Evolutionary conservation across 2,113 vertebrate genomes (phyloP), one percentile per base, ranked within the genome.

Genomic region (Indicator indicator): DNA sequence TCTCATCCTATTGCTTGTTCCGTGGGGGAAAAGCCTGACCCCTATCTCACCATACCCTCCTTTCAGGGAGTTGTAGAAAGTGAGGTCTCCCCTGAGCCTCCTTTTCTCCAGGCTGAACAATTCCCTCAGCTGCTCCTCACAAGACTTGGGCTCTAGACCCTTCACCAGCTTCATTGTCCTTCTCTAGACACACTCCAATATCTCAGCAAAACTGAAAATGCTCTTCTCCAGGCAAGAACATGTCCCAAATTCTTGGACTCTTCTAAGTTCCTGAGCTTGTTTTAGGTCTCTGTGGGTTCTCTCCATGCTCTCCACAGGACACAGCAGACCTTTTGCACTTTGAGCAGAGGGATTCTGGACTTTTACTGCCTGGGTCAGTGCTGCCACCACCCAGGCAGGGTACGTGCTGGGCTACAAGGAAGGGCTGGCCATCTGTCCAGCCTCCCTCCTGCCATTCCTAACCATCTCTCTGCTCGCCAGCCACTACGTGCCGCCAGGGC

Each of bases 261-360:
- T 63, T 63, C 33, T 63, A 24, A 20, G 44, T 68, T 68, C 42
- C 16, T 46, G 30, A 42, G 0, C 4, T 55, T 15, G 36, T 13
- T 42, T 3, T 3, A 3, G 27, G 19, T 15, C 19, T 9, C 65
- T 24, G 13, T 0, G 8, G 17, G 50, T 8, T 48, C 18, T 11
- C 1, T 10, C 50, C 3, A 0, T 2, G 0, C 60, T 54, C 24
- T 19, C 54, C 2, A 0, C 2, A 1, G 48, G 23, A 15, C 44
- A 4, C 65, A 16, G 65, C 62, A 11, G 26, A 14, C n/a, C 4
- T 21, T 33, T 3, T 18, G 28, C 58, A 9, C 30, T 58, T 9
- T 30, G 18, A 7, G 11, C 14, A 16, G 42, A n/a, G 46, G 11
- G 4, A 26, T 40, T n/a, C 19, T 1, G 30, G 40, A 6, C 17